Evolutionary conservation across 2,888 invertebrate genomes (phyloP), one percentile per base, ranked within the genome.

Genomic region (Catotricha subobsoleta): DNA sequence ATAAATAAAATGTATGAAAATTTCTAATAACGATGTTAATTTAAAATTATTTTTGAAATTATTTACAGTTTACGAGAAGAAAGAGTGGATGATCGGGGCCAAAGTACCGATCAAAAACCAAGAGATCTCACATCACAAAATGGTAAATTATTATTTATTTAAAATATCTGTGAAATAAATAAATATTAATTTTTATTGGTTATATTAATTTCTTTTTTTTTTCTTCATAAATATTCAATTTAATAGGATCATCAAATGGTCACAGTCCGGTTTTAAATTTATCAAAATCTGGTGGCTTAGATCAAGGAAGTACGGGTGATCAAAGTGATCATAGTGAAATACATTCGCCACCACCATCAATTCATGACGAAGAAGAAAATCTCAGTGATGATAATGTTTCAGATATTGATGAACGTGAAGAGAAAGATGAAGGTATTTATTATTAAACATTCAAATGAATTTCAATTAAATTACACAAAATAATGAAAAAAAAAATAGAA

Each of bases 201-300:
- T n/a, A n/a, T n/a, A n/a, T n/a, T n/a, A n/a, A n/a, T n/a, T n/a
- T n/a, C n/a, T 23, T 23, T 23, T 23, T 23, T 23, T 23, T 23
- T 23, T 9, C 23, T 7, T 7, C 23, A 23, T 23, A 9, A 7
- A 23, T 23, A 5, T 23, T 7, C 23, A n/a, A n/a, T n/a, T n/a
- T n/a, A 16, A 49, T 49, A 66, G 67, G 50, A 67, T 87, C 87
- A 45, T 83, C 87, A 48, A 82, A 80, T 54, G 82, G 83, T 42
- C 86, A 86, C 67, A 90, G 88, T 75, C 90, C 90, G 46, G 87
- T 90, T 49, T 66, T 90, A 54, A 90, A 90, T 67, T 69, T 91
- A 44, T 88, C 90, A 42, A 90, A 90, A 66, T 84, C 83, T 43
- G 86, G 83, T 41, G 79, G 65, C 55, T 13, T 38, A 1, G 79